Conservation (phyloP, 2,888 invertebrate species). For the Brenthis daphne region DNA sequence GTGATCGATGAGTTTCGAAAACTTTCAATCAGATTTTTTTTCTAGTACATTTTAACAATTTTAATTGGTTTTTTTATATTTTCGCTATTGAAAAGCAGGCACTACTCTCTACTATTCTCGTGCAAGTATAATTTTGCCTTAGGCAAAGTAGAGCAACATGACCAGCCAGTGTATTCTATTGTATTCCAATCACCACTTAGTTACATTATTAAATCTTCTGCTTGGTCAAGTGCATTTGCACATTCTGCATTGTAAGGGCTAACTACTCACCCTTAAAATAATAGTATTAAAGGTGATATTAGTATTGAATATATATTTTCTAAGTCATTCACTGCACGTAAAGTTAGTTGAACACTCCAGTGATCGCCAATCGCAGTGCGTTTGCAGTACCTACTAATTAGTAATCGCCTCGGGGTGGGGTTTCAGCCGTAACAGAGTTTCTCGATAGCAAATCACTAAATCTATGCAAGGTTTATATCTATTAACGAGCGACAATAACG, state of each 20-base stretch:
- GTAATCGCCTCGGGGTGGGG: conserved; percentile 60
- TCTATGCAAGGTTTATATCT: not conserved
- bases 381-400: conserved; percentile 64
- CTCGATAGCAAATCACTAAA: conserved; percentile 46
- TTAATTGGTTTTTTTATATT: not conserved
- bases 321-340: conserved; percentile 33
- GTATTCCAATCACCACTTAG: conserved; percentile 23
- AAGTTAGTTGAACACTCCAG: conserved; percentile 49
- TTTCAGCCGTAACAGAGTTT: conserved; percentile 47
- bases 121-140: not conserved
- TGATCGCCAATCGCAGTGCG: conserved; percentile 70
- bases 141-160: not conserved
- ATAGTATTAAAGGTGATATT: conserved; percentile 21
- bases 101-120: no score
- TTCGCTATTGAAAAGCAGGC: no score
- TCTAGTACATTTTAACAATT: no score
- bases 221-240: conserved; percentile 26
- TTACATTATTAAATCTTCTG: conserved; percentile 31
- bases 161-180: not conserved
- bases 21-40: no score
- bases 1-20: no score
- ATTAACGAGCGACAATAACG: no score
- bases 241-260: not conserved
- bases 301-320: conserved; percentile 26
- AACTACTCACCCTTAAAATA: not conserved